Base-by-base conservation (phyloP, 2,113 vertebrate genomes). In the Prunella fulvescens region DNA sequence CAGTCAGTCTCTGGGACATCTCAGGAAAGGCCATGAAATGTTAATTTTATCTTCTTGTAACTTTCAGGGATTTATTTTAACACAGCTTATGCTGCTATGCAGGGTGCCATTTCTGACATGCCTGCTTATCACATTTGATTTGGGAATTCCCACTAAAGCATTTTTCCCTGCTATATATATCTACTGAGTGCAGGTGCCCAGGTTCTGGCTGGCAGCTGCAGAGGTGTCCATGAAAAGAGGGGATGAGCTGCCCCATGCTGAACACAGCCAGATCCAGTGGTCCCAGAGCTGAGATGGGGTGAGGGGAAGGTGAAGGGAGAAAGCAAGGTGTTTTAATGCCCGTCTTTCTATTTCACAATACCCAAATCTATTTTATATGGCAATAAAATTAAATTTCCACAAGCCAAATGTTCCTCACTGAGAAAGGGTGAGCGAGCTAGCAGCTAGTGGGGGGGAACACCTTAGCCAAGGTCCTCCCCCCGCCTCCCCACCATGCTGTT, bases 241-340 rank as follows among this genome's bases (percentile, higher is more conserved):
- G 20, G 12, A 26, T 76, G 79, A 69, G n/a, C 29, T 53, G n/a
- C 19, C n/a, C 23, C 4, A 10, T 14, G 58, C 14, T 1, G 1
- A 53, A 19, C 42, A 35, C 22, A 31, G 42, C 7, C 0, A 0
- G 14, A 9, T 72, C 31, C 74, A 65, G 7, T 0, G 0, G 12
- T 79, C 44, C 57, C 29, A 47, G 14, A 10, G 14, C n/a, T 67
- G 56, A 70, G n/a, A 42, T 19, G 19, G 7, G 4, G 8, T 53
- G 33, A 72, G 7, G 1, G 3, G 17, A 51, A 3, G 1, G 3
- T 60, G 33, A 28, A 47, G 9, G 7, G 10, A 86, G 7, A 19
- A 44, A 81, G 20, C 3, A 1, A 13, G 33, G 3, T 50, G 35
- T 23, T 80, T 64, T 35, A 60, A 47, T 53, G 6, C 7, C 29